Percentiles rank a stretch among this genome's conserved stretches.
Evolutionary conservation across 2,113 vertebrate species (phyloP).

Genomic region (Lepidothrix coronata): DNA sequence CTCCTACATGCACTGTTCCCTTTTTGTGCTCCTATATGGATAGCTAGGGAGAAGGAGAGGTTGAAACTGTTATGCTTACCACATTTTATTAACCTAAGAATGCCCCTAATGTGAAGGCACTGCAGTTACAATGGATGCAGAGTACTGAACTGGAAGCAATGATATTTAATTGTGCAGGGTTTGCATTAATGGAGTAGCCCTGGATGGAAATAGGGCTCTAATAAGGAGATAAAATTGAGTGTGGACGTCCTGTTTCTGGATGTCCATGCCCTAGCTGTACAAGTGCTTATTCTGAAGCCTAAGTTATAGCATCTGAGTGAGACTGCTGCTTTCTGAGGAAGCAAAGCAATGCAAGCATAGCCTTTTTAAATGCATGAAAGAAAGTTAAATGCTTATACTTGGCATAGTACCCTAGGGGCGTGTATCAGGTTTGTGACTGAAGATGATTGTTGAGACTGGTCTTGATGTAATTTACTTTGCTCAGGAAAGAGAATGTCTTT

Average conservation of each 20-base stretch:
- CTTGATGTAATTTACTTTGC: slow-evolving; percentile 16
- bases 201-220: not conserved
- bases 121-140: not conserved
- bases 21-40: not conserved
- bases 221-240: not conserved
- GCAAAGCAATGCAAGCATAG: not conserved
- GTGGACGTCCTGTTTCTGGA: not conserved
- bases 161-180: not conserved
- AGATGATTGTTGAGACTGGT: not conserved
- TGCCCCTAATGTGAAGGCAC: not conserved
- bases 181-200: not conserved
- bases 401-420: not conserved
- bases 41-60: not conserved
- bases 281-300: not conserved
- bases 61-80: not conserved
- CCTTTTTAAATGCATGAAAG: not conserved
- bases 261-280: not conserved
- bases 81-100: not conserved
- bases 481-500: not conserved
- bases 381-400: not conserved
- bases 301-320: not conserved
- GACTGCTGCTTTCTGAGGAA: not conserved
- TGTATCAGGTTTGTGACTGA: not conserved
- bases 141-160: not conserved
- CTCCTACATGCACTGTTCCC: not conserved